phyloP scores from a whole-genome alignment of 2,888 invertebrate species.

The Scaeva pyrastri region DNA sequence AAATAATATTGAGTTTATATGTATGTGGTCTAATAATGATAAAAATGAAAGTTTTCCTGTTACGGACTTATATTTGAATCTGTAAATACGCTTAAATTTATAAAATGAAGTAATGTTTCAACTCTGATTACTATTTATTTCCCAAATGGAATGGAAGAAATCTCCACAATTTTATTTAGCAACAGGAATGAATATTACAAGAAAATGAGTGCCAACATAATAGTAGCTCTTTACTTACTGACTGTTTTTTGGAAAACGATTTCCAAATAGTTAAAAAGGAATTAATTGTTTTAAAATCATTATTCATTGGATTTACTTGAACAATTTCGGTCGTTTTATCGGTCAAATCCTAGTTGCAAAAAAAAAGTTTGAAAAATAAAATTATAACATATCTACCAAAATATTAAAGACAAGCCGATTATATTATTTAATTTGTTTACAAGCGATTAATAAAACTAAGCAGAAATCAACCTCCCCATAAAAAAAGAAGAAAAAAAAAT shows the following conservation, averaged over 20 bases:
- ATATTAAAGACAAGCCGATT: slow-evolving; percentile 9
- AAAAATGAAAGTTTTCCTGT: too few relatives aligned
- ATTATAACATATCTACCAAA: slow-evolving; percentile 5
- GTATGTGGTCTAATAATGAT: too few relatives aligned
- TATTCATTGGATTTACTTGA: slow-evolving; percentile 24
- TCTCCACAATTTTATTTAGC: slow-evolving; percentile 1
- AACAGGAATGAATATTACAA: not conserved
- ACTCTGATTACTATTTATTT: not conserved
- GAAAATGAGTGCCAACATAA: not conserved
- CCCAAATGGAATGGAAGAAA: not conserved
- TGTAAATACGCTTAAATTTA: too few relatives aligned
- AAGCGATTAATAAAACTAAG: slow-evolving; percentile 28
- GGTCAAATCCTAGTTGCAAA: slow-evolving; percentile 10
- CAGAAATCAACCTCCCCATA: not conserved
- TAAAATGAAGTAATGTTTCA: not conserved
- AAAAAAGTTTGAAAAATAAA: slow-evolving; percentile 8
- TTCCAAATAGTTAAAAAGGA: slow-evolving; percentile 15
- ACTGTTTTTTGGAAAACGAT: not conserved
- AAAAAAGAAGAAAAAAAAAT: not conserved
- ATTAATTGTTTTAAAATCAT: slow-evolving; percentile 18
- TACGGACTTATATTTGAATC: too few relatives aligned
- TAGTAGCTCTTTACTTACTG: slow-evolving; percentile 6
- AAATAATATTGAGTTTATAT: too few relatives aligned
- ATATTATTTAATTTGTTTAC: not conserved
- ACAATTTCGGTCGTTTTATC: slow-evolving; percentile 28